phyloP scores from a whole-genome alignment of 2,113 vertebrate species.

The Archocentrus centrarchus region DNA sequence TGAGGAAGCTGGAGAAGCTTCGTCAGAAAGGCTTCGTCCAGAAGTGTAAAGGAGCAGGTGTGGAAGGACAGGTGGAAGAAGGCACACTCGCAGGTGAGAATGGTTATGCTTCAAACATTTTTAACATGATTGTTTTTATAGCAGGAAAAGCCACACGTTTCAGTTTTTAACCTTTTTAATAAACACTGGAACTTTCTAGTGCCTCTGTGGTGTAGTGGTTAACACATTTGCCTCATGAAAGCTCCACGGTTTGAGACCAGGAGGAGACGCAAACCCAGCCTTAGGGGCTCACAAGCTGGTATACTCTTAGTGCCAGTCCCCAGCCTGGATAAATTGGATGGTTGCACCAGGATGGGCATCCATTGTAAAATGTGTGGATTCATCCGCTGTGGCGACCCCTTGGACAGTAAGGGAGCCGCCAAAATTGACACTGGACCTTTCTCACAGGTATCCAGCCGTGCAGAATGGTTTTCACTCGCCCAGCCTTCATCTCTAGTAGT shows the following conservation, averaged over 20 bases:
- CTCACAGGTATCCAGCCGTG: not conserved
- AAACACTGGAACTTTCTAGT: not conserved
- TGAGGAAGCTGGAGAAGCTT: conserved; percentile 92
- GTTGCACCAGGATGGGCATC: not conserved
- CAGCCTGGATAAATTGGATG: not conserved
- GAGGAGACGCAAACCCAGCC: not conserved
- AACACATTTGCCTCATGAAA: not conserved
- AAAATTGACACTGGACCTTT: not conserved
- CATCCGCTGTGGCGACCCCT: too few relatives aligned
- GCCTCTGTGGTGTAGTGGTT: not conserved
- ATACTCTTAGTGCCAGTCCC: not conserved
- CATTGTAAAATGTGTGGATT: not conserved
- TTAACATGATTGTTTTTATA: not conserved
- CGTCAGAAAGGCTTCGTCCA: conserved; percentile 96
- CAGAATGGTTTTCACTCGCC: not conserved
- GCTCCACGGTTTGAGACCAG: not conserved
- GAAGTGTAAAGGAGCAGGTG: conserved; percentile 91
- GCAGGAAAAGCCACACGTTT: not conserved
- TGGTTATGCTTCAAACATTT: too few relatives aligned
- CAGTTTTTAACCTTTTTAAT: not conserved
- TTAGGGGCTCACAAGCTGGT: not conserved
- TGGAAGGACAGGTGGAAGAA: conserved; percentile 92
- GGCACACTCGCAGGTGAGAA: conserved; percentile 65
- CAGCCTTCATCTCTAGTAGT: not conserved
- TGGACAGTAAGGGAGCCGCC: not conserved